Base-by-base conservation (phyloP, 1,140 invertebrate species). In the Pseudachorutes palmiensis region DNA sequence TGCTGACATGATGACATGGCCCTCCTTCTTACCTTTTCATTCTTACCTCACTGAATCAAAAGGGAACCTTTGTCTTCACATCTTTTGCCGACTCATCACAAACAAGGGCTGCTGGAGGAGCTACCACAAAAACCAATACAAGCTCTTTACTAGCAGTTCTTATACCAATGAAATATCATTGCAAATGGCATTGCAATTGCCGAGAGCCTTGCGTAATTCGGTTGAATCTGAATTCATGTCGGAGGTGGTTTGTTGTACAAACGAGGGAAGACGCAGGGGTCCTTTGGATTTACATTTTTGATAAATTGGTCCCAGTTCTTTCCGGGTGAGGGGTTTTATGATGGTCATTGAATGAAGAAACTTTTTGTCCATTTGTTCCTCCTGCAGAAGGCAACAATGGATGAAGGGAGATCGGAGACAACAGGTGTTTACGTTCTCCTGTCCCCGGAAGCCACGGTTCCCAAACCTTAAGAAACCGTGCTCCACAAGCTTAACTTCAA, bases 391-490 rank as follows among this genome's bases (percentile, higher is more conserved):
- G 19, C 36, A 45, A 45, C 36, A 45, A 45, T 45, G 36, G 36
- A 19, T 19, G 36, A 45, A 45, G 19, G 19, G 19, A 45, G 19
- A 19, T 19, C 9, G 19, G 19, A 32, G 14, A 71, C 72, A 73
- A 73, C 72, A 73, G 72, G 72, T 73, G 72, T 71, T 73, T 73
- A 71, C 66, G 72, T 65, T 69, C 63, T 66, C 65, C 64, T 71
- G 72, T 73, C 72, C 72, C 72, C 72, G 72, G 72, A 73, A 73
- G 72, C 72, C 45, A 68, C 60, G 72, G 69, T 70, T 73, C 72
- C 72, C 72, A 69, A 64, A n/a, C n/a, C n/a, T n/a, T n/a, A n/a
- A n/a, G n/a, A n/a, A n/a, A n/a, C n/a, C n/a, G n/a, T n/a, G n/a
- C n/a, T n/a, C n/a, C n/a, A n/a, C n/a, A n/a, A n/a, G n/a, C n/a